Evolutionary conservation across 2,888 invertebrate genomes (phyloP).

Genomic region (Eueremaeus valkanovi): DNA sequence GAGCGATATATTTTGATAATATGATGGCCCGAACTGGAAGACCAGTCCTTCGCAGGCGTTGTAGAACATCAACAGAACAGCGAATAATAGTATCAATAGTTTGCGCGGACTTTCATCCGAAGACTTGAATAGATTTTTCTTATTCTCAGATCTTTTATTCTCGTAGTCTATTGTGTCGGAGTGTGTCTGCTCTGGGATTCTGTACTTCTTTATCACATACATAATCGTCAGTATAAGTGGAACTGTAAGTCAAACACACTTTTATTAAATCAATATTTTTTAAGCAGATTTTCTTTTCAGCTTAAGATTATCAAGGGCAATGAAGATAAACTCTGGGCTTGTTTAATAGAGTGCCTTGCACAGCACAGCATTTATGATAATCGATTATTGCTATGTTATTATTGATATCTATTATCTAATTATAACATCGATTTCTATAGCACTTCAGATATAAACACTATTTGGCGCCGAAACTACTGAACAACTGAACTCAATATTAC

Average conservation of each 20-base stretch:
- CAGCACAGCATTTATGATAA: no score
- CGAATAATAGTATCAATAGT: neutral
- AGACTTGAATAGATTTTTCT: neutral
- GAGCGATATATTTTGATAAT: neutral
- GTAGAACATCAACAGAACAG: neutral
- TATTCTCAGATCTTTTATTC: neutral
- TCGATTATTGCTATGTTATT: no score
- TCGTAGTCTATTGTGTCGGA: neutral
- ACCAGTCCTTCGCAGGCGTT: neutral
- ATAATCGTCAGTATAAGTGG: neutral
- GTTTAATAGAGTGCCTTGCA: no score
- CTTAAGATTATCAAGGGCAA: no score
- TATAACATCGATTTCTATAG: no score
- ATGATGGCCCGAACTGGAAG: conserved; percentile 9
- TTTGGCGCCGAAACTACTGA: no score
- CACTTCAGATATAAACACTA: no score
- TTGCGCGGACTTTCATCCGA: neutral
- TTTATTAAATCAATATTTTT: neutral
- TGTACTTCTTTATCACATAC: neutral
- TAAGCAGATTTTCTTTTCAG: no score
- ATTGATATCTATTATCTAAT: no score
- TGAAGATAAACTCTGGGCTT: no score
- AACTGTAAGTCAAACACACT: neutral
- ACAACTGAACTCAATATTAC: no score
- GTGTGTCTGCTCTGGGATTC: neutral